phyloP scores from a whole-genome alignment of 2,113 vertebrate species.

The Austrofundulus limnaeus region DNA sequence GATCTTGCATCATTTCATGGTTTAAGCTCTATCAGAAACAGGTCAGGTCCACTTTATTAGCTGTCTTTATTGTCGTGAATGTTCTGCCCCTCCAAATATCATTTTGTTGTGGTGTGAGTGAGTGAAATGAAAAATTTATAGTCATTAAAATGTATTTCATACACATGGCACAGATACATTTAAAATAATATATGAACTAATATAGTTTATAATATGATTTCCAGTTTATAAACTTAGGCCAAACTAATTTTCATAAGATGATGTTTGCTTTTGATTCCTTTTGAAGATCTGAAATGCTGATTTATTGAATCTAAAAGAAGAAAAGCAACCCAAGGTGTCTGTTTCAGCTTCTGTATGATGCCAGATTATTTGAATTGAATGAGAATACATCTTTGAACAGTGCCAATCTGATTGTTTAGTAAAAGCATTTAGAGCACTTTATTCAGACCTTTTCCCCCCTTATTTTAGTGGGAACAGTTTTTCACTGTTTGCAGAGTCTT shows the following conservation, averaged over 20 bases:
- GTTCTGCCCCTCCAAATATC: slow-evolving; percentile 14
- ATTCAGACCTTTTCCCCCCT: neutral
- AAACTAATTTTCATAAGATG: neutral
- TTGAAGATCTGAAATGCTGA: neutral
- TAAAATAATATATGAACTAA: no score
- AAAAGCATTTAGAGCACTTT: neutral
- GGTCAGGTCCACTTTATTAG: neutral
- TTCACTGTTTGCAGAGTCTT: neutral
- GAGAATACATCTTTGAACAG: neutral
- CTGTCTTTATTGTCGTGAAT: neutral
- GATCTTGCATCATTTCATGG: neutral
- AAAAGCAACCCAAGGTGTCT: no score
- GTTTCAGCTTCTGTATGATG: no score
- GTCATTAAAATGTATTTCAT: no score
- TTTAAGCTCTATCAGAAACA: neutral
- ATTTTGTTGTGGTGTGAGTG: neutral
- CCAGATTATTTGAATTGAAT: neutral
- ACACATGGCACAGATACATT: no score
- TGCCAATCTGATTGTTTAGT: slow-evolving; percentile 30
- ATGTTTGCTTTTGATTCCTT: neutral
- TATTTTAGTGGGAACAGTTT: slow-evolving; percentile 2
- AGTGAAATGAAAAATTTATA: neutral
- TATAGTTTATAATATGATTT: no score
- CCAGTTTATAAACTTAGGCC: neutral
- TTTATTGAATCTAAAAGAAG: no score